Conservation (phyloP, 2,113 vertebrate species). For the Dicaeum eximium region DNA sequence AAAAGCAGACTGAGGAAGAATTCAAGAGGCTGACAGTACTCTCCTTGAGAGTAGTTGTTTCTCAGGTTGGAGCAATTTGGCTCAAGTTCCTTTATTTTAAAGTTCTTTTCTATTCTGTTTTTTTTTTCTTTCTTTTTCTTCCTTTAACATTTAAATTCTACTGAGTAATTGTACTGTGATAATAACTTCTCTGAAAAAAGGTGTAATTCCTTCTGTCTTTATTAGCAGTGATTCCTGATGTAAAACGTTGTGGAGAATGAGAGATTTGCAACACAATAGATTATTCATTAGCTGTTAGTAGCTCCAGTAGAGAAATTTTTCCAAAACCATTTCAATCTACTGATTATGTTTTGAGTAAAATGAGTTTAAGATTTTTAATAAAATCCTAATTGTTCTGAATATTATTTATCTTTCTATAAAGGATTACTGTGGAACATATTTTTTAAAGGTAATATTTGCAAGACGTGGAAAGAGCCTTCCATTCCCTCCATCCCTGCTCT, state of each 20-base stretch:
- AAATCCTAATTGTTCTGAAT: not conserved
- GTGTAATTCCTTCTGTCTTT: not conserved
- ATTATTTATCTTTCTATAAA: not conserved
- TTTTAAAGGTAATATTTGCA: not conserved
- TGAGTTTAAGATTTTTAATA: not conserved
- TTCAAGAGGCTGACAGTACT: not conserved
- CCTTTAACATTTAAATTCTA: slow-evolving; percentile 24
- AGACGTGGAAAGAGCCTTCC: not conserved
- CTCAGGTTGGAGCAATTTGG: not conserved
- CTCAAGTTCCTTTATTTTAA: slow-evolving; percentile 10
- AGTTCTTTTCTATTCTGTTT: not conserved
- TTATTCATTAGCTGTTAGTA: slow-evolving; percentile 57
- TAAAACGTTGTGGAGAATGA: not conserved
- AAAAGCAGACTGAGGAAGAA: not conserved
- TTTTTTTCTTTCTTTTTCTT: not conserved
- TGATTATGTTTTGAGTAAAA: slow-evolving; percentile 31
- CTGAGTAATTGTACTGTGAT: not conserved
- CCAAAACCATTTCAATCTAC: not conserved
- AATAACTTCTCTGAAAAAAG: slow-evolving; percentile 32
- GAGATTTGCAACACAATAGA: slow-evolving; percentile 9
- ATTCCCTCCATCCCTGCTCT: not conserved
- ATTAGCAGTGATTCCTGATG: slow-evolving; percentile 36
- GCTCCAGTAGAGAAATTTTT: not conserved
- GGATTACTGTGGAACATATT: not conserved
- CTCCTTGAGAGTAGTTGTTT: slow-evolving; percentile 2